A percentile compares a stretch with the other conserved stretches of the same genome.
phyloP scores from a whole-genome alignment of 2,888 invertebrate species.

The Eupelmus urozonus region DNA sequence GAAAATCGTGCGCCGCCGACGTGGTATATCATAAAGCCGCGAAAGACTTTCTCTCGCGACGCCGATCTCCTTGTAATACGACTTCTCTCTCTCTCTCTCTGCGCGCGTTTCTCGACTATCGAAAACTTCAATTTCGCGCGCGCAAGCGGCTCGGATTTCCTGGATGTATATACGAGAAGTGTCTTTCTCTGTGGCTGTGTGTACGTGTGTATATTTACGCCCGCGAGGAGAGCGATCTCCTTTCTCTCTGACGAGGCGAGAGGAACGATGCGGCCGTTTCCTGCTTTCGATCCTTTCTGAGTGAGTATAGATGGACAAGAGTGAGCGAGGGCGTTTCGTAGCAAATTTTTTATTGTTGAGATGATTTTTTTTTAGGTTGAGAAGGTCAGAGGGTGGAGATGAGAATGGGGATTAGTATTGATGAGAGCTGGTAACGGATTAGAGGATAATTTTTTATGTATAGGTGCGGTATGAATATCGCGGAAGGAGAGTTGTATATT shows the following conservation, averaged over 20 bases:
- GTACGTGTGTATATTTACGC: neutral
- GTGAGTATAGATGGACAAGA: too few relatives aligned
- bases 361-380: too few relatives aligned
- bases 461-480: too few relatives aligned
- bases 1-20: constrained; percentile 26
- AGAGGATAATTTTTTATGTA: too few relatives aligned
- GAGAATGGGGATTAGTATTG: too few relatives aligned
- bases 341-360: too few relatives aligned
- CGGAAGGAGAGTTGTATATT: too few relatives aligned
- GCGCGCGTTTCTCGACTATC: neutral
- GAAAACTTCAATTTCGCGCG: constrained; percentile 39
- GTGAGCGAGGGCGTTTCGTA: too few relatives aligned
- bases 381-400: too few relatives aligned
- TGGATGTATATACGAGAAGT: neutral
- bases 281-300: neutral
- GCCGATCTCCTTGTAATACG: neutral
- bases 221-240: constrained; percentile 8
- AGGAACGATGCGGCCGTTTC: neutral
- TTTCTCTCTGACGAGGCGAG: constrained; percentile 5
- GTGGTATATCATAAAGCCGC: constrained; percentile 22
- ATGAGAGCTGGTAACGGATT: too few relatives aligned
- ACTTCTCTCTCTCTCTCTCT: neutral
- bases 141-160: neutral
- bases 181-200: constrained; percentile 1
- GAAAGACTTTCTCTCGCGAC: constrained; percentile 50